Evolutionary conservation across 2,113 vertebrate species (phyloP).

Genomic region (Barnardius zonarius): DNA sequence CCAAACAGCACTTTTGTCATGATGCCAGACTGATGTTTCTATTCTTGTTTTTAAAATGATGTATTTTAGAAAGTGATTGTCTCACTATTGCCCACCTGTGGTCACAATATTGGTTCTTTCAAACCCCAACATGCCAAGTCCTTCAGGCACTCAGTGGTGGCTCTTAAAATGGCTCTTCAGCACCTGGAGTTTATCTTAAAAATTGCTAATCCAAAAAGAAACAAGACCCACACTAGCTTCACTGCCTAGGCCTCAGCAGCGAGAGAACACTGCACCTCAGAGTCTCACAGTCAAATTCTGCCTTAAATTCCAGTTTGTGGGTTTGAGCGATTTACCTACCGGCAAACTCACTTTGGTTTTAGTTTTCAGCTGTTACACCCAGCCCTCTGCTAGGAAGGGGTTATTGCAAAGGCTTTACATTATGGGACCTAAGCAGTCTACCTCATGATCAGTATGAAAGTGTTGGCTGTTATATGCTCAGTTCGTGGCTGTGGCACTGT

Average conservation of each 20-base stretch:
- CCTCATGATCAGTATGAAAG: neutral
- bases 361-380: neutral
- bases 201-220: slow-evolving; percentile 13
- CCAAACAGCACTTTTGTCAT: slow-evolving; percentile 54
- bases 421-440: neutral
- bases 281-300: neutral
- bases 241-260: neutral
- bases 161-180: slow-evolving; percentile 44
- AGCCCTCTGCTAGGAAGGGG: neutral
- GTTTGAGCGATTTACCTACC: neutral
- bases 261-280: rapidly evolving
- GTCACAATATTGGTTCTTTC: slow-evolving; percentile 50
- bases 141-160: slow-evolving; percentile 20
- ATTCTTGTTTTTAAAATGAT: slow-evolving; percentile 66
- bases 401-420: rapidly evolving
- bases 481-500: rapidly evolving
- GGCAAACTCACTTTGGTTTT: neutral
- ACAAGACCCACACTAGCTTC: neutral
- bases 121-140: slow-evolving; percentile 31
- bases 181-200: slow-evolving; percentile 50
- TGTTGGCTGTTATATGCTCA: rapidly evolving
- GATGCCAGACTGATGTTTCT: slow-evolving; percentile 65
- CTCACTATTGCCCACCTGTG: slow-evolving; percentile 66
- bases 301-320: neutral
- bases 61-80: slow-evolving; percentile 58